These are phyloP conservation scores for Onthophagus taurus DNA, from an alignment of 1,140 invertebrate species.

Conservation along the genomic window DNA sequence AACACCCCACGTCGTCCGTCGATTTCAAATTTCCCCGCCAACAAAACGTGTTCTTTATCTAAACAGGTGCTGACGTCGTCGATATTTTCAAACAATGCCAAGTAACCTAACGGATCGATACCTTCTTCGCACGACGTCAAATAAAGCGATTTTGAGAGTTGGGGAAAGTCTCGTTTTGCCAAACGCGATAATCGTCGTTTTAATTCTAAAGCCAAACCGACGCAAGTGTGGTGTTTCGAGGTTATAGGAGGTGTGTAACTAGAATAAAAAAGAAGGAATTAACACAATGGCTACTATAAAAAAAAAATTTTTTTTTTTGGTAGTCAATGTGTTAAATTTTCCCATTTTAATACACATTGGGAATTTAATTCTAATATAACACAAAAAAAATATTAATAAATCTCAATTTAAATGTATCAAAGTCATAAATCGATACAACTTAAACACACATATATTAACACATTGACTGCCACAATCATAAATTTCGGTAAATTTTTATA, in stretches of 20 bases:
- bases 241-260: slow-evolving; percentile 68
- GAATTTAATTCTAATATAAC: too few species aligned
- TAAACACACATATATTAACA: too few species aligned
- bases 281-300: too few species aligned
- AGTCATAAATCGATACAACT: too few species aligned
- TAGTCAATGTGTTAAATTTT: too few species aligned
- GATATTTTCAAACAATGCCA: slow-evolving; percentile 44
- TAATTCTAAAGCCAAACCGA: slow-evolving; percentile 74
- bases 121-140: slow-evolving; percentile 84
- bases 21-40: slow-evolving; percentile 65
- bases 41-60: slow-evolving; percentile 84
- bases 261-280: slow-evolving; percentile 16
- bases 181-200: slow-evolving; percentile 48
- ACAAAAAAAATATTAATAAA: too few species aligned
- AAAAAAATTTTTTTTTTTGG: too few species aligned
- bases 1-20: slow-evolving; percentile 62
- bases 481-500: too few species aligned
- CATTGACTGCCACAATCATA: too few species aligned
- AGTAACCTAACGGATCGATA: slow-evolving; percentile 59
- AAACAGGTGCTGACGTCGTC: slow-evolving; percentile 51
- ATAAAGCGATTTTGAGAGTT: slow-evolving; percentile 54
- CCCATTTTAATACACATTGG: too few species aligned
- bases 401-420: too few species aligned
- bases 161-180: slow-evolving; percentile 52
- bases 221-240: slow-evolving; percentile 72